A percentile compares a stretch with the other conserved stretches of the same genome.
Conservation (phyloP, 2,113 vertebrate species). For the Rostratula benghalensis region DNA sequence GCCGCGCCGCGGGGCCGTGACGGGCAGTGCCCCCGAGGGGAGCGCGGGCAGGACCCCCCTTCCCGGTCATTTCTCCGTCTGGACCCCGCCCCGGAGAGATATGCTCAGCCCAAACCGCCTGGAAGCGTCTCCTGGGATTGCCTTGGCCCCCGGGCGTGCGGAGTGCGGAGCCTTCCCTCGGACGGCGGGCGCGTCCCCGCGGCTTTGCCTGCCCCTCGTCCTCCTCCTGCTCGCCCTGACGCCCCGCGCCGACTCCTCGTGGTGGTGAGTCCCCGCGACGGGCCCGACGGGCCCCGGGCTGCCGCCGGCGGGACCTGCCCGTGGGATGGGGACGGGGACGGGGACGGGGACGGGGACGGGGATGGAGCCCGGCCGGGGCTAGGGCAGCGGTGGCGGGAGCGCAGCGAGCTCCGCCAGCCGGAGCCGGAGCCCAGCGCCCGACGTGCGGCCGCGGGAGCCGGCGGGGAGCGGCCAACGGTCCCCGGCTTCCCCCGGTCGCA, state of each 20-base stretch:
- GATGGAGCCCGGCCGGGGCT: background rate
- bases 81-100: constrained; percentile 40
- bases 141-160: constrained; percentile 62
- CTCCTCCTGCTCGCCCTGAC: constrained; percentile 88
- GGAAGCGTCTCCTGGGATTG: constrained; percentile 70
- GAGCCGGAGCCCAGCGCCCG: background rate
- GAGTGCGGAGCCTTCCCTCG: constrained; percentile 72
- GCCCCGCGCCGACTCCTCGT: constrained; percentile 89
- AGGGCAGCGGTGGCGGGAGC: background rate
- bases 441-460: background rate
- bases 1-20: background rate
- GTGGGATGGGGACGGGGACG: background rate
- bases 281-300: background rate
- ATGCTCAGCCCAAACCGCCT: constrained; percentile 62
- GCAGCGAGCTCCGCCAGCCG: background rate
- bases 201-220: constrained; percentile 82
- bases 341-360: too few relatives aligned
- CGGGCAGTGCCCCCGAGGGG: constrained; percentile 24
- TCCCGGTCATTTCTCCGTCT: background rate
- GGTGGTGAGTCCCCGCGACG: constrained; percentile 84
- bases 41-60: constrained; percentile 8
- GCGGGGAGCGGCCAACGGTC: background rate
- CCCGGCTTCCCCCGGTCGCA: background rate
- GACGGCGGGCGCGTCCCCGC: constrained; percentile 71
- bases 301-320: background rate